Evolutionary conservation across 2,797 vertebrate genomes (phyloP), one percentile per base, ranked within the genome.

Genomic region (Mus spretus): DNA sequence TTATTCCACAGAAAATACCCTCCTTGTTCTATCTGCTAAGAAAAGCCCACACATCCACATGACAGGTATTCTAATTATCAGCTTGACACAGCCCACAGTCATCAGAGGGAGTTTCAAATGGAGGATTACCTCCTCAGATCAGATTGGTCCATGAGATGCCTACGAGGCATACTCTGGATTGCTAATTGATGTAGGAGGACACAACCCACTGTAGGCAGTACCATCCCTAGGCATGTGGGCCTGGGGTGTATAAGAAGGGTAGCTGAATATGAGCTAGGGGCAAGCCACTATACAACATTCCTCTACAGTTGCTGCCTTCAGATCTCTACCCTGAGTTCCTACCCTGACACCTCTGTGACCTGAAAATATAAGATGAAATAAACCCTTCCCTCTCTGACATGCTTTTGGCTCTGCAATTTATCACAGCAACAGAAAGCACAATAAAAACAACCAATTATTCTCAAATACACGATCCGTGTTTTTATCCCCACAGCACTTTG

Each of bases 1-100:
- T 91, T 93, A 91, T 91, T 90, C 13, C 59, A 89, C 85, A 85
- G 82, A 91, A 93, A 74, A 50, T 31, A 31, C 15, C 53, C 28
- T 26, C 67, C 37, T 91, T 12, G 37, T 79, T 77, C 20, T 17
- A 47, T 19, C 53, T 74, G 31, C 47, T n/a, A 75, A 84, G 40
- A 31, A 55, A 40, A 4, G 31, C 40, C 20, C 57, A 44, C 55
- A 40, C 22, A 17, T 53, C 47, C 89, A 63, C 61, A 44, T 22
- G 50, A 75, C 86, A 88, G 85, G 34, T 12, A 74, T 74, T 74
- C 85, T 74, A 74, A 57, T 57, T 37, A 57, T 40, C 67, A 40
- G 55, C 22, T 86, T 37, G 34, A 37, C 65, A 70, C 34, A 70
- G 84, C 47, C 84, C 13, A 26, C 34, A 70, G 34, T 47, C 72